Conservation (phyloP, 2,888 invertebrate genomes). For the Chydorus sphaericus region DNA sequence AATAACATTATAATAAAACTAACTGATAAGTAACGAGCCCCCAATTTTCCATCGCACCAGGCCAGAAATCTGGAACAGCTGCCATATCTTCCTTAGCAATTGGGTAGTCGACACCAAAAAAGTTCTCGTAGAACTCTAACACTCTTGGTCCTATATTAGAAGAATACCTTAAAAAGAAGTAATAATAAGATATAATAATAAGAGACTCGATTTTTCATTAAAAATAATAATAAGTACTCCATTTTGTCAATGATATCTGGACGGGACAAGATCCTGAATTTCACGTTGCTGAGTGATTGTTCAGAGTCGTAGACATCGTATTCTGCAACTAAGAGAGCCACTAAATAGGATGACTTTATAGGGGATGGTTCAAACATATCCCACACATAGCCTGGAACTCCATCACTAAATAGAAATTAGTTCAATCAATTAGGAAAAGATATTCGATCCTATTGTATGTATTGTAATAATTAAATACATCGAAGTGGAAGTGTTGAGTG, state of each 20-base stretch:
- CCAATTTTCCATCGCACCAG: conserved; percentile 66
- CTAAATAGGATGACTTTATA: conserved; percentile 46
- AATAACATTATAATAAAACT: background rate
- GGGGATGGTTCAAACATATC: conserved; percentile 30
- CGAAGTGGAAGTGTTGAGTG: background rate
- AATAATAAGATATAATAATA: background rate
- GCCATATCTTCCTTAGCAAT: conserved; percentile 78
- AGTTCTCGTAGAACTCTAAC: conserved; percentile 53
- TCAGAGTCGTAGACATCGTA: conserved; percentile 23
- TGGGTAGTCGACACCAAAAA: conserved; percentile 56
- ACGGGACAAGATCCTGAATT: conserved; percentile 16
- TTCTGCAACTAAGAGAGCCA: conserved; percentile 39
- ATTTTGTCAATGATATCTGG: conserved; percentile 16
- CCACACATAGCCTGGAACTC: conserved; percentile 25
- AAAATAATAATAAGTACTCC: conserved; percentile 2
- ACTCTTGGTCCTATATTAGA: conserved; percentile 57
- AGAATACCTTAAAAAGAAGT: conserved; percentile 40
- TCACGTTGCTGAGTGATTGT: background rate
- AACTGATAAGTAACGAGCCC: conserved; percentile 64
- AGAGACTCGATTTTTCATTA: background rate
- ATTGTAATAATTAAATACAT: background rate
- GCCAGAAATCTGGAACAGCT: conserved; percentile 68
- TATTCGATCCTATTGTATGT: background rate
- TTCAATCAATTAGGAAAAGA: background rate
- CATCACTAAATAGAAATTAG: background rate